These are phyloP conservation scores for Microtus montanus DNA, from an alignment of 2,113 vertebrate species.

Conservation along the genomic window DNA sequence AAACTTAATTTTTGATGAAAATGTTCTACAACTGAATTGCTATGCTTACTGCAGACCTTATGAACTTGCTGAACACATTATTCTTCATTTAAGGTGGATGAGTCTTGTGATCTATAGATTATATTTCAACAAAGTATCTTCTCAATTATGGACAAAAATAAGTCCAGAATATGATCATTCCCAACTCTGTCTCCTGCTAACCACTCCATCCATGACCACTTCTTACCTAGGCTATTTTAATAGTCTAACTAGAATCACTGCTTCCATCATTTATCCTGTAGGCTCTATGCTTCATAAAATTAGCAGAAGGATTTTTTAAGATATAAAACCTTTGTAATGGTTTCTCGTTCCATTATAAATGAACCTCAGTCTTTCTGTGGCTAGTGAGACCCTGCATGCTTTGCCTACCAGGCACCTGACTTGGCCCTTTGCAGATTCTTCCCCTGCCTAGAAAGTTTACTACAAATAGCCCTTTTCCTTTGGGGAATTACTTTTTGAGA, in stretches of 20 bases:
- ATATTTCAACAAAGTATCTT: not conserved
- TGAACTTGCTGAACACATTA: not conserved
- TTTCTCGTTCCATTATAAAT: not conserved
- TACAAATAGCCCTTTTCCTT: not conserved
- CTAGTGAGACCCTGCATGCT: no score
- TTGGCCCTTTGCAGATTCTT: not conserved
- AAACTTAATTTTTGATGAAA: not conserved
- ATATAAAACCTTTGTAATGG: not conserved
- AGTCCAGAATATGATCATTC: not conserved
- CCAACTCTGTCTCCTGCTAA: not conserved
- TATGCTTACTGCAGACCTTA: not conserved
- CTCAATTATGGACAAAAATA: not conserved
- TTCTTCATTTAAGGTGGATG: not conserved
- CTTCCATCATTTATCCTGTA: not conserved
- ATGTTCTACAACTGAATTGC: not conserved
- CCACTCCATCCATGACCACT: not conserved
- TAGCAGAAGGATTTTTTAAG: not conserved
- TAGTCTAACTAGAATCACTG: not conserved
- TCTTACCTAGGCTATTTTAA: not conserved
- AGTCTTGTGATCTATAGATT: not conserved
- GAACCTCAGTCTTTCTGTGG: no score
- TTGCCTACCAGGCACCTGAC: no score
- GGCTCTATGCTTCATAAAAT: not conserved
- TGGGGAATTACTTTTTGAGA: not conserved
- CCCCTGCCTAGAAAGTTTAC: not conserved